phyloP scores from a whole-genome alignment of 2,113 vertebrate genomes.

The Bubo bubo region DNA sequence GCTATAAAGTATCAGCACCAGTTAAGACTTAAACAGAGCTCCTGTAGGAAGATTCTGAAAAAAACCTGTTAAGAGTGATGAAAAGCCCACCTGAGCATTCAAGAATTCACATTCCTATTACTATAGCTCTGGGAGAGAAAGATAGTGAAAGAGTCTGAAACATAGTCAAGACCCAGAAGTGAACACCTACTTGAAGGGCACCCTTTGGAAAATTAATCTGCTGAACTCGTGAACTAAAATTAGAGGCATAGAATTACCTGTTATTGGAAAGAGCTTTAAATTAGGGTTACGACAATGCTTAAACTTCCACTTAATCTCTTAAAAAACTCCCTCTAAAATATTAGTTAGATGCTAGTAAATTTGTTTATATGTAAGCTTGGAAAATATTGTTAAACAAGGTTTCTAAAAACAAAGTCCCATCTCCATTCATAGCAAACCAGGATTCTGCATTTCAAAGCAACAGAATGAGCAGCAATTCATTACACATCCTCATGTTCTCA shows the following conservation, averaged over 20 bases:
- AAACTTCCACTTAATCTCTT: neutral
- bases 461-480: neutral
- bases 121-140: neutral
- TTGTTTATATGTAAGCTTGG: neutral
- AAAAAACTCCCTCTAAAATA: neutral
- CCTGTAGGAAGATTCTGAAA: neutral
- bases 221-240: neutral
- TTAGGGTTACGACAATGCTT: neutral
- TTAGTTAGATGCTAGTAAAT: neutral
- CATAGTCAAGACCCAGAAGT: neutral
- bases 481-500: neutral
- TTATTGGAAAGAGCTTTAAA: neutral
- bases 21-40: neutral
- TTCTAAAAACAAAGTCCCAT: neutral
- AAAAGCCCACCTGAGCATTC: neutral
- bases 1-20: neutral
- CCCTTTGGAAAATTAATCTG: neutral
- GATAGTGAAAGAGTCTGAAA: neutral
- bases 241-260: neutral
- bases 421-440: neutral
- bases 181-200: neutral
- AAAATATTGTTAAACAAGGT: neutral
- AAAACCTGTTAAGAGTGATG: neutral
- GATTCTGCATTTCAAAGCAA: neutral
- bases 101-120: neutral